Percentiles rank a stretch among this genome's conserved stretches.
These are phyloP conservation scores for Melitaea athalia DNA, from an alignment of 2,888 invertebrate genomes.

Conservation along the genomic window DNA sequence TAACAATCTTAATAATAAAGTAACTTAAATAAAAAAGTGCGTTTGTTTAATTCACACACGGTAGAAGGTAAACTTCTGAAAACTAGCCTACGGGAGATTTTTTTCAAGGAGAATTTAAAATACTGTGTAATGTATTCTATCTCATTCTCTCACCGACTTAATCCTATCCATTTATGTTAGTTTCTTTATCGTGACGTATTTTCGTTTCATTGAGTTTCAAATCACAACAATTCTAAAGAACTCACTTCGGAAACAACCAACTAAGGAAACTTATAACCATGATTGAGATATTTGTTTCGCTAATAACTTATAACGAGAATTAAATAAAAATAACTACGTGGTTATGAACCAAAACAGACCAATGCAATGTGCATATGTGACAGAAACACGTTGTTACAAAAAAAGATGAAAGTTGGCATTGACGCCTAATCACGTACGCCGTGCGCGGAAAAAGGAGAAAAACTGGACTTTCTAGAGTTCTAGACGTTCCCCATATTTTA, in stretches of 20 bases:
- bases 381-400: conserved; percentile 26
- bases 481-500: conserved; percentile 27
- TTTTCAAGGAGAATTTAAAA: no score
- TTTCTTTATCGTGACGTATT: no score
- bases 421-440: conserved; percentile 31
- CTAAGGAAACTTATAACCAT: neutral
- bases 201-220: neutral
- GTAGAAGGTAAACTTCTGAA: no score
- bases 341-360: conserved; percentile 3
- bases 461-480: conserved; percentile 34
- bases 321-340: conserved; percentile 9
- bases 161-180: no score
- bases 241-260: neutral
- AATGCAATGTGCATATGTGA: conserved; percentile 21
- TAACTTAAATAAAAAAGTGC: no score
- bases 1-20: no score
- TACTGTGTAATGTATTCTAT: no score
- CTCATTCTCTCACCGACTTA: no score
- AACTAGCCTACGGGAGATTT: no score
- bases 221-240: neutral
- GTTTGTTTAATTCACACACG: no score
- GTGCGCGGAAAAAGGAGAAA: conserved; percentile 26
- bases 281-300: neutral
- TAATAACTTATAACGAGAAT: conserved; percentile 7
- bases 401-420: conserved; percentile 35